Percentiles rank a stretch among this genome's conserved stretches.
Evolutionary conservation across 35 echinoderm and acorn worm genomes (phyloP).

Genomic region (Diadema setosum): DNA sequence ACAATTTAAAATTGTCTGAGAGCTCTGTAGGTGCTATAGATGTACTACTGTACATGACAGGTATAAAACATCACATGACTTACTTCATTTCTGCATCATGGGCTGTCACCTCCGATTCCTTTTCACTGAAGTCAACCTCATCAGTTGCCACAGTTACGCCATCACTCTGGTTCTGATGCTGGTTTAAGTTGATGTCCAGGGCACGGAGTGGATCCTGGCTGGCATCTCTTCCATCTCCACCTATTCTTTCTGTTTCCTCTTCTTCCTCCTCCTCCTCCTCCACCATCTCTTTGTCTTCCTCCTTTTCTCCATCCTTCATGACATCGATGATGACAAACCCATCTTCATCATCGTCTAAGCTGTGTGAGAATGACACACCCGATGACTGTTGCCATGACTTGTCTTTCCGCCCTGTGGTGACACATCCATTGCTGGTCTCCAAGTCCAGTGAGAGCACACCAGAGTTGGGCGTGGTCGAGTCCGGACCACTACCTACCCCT

Average conservation of each 20-base stretch:
- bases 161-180: too few species aligned
- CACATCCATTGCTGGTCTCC: neutral
- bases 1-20: too few species aligned
- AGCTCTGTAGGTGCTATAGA: too few species aligned
- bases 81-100: constrained; percentile 55
- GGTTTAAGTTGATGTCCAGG: neutral
- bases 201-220: neutral
- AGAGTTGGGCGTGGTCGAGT: neutral
- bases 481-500: neutral
- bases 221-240: neutral
- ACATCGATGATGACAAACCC: neutral
- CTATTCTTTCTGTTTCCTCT: neutral
- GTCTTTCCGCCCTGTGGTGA: neutral
- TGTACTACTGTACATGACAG: too few species aligned
- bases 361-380: neutral
- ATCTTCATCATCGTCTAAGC: neutral
- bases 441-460: neutral
- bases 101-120: neutral
- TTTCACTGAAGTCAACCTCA: neutral
- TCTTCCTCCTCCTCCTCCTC: too few species aligned
- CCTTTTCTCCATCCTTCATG: too few species aligned
- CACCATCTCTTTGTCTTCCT: neutral
- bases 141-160: neutral
- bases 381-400: neutral
- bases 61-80: too few species aligned